These are phyloP conservation scores for Chouioia cunea DNA, from an alignment of 2,888 invertebrate species.

Conservation along the genomic window DNA sequence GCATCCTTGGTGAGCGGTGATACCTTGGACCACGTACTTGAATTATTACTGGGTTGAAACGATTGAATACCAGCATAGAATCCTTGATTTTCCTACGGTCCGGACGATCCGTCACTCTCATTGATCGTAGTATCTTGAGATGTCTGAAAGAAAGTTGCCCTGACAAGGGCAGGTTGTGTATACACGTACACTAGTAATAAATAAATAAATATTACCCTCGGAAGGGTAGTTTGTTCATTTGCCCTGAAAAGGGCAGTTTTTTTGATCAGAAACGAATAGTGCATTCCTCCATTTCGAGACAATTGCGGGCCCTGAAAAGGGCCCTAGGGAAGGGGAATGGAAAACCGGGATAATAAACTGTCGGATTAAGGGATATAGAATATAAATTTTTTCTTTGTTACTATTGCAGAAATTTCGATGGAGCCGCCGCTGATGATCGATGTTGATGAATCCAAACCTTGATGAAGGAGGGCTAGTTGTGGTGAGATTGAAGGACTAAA, in stretches of 20 bases:
- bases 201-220: slow-evolving; percentile 45
- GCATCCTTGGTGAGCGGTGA: too few relatives aligned
- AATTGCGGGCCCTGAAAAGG: slow-evolving; percentile 64
- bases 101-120: too few relatives aligned
- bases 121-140: too few relatives aligned
- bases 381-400: neutral
- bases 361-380: slow-evolving; percentile 35
- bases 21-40: too few relatives aligned
- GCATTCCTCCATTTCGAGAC: slow-evolving; percentile 50
- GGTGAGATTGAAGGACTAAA: too few relatives aligned
- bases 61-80: too few relatives aligned
- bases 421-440: too few relatives aligned
- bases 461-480: too few relatives aligned
- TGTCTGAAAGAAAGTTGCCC: slow-evolving; percentile 21
- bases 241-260: slow-evolving; percentile 44
- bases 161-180: slow-evolving; percentile 41
- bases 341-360: slow-evolving; percentile 43
- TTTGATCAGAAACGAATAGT: slow-evolving; percentile 39
- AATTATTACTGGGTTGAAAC: too few relatives aligned
- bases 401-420: too few relatives aligned
- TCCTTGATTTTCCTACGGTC: too few relatives aligned
- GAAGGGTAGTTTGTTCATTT: slow-evolving; percentile 46
- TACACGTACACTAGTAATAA: neutral
- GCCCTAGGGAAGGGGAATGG: slow-evolving; percentile 56
- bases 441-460: too few relatives aligned